phyloP scores from a whole-genome alignment of 2,113 vertebrate genomes.

The Alaudala cheleensis region DNA sequence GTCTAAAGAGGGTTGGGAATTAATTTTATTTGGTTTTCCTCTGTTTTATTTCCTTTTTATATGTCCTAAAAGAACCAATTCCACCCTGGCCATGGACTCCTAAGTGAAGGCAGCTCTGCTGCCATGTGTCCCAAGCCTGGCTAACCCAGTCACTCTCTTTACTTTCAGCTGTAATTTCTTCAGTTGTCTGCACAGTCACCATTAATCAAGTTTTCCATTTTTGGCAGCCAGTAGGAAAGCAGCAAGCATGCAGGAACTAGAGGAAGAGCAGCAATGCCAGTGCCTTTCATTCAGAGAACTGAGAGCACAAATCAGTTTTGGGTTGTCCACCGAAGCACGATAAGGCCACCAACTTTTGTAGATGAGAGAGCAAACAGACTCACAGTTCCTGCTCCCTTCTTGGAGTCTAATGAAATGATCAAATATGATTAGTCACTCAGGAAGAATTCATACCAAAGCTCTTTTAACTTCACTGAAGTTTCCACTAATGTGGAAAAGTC shows the following conservation, averaged over 20 bases:
- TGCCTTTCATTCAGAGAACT: background rate
- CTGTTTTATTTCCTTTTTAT: background rate
- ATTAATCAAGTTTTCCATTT: background rate
- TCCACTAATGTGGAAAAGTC: background rate
- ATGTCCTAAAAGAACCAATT: background rate
- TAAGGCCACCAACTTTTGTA: background rate
- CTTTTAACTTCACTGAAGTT: background rate
- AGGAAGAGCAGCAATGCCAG: background rate
- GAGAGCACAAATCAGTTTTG: background rate
- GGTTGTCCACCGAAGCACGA: background rate
- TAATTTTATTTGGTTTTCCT: background rate
- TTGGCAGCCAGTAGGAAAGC: background rate
- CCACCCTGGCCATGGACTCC: background rate
- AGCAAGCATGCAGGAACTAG: background rate
- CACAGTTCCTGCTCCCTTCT: background rate
- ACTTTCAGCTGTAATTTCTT: background rate
- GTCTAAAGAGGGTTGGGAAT: background rate
- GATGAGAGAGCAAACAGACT: background rate
- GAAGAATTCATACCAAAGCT: background rate
- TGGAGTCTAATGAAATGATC: background rate
- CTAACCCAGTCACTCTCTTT: background rate
- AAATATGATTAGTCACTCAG: background rate
- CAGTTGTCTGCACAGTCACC: background rate
- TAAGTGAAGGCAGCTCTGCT: accelerated
- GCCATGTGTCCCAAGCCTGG: background rate